A percentile compares a stretch with the other conserved stretches of the same genome.
Evolutionary conservation across 2,888 invertebrate genomes (phyloP).

Genomic region (Drosophila atripex): DNA sequence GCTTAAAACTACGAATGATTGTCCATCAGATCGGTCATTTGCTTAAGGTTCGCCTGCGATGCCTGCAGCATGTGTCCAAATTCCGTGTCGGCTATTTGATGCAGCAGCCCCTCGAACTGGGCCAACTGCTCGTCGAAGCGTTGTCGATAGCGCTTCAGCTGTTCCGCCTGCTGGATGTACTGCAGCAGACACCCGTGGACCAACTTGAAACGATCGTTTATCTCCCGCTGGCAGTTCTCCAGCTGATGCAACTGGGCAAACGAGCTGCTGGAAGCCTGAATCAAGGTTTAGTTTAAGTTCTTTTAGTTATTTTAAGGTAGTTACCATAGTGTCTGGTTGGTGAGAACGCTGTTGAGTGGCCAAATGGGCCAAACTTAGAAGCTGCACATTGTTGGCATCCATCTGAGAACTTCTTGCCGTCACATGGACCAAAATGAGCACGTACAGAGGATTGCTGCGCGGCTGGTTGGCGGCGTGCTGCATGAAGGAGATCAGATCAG

Average conservation of each 20-base stretch:
- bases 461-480: conserved; percentile 12
- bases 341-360: conserved; percentile 11
- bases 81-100: conserved; percentile 13
- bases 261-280: neutral
- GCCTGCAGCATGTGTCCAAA: conserved; percentile 14
- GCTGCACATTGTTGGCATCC: conserved; percentile 33
- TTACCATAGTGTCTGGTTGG: conserved; percentile 10
- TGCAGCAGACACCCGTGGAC: conserved; percentile 21
- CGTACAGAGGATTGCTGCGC: conserved; percentile 8
- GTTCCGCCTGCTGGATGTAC: conserved; percentile 39
- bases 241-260: conserved; percentile 8
- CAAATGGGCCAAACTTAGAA: conserved; percentile 41
- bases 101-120: conserved; percentile 21
- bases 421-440: conserved; percentile 44
- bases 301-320: neutral
- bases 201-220: conserved; percentile 23
- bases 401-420: conserved; percentile 15
- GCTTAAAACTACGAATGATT: neutral
- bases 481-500: conserved; percentile 28
- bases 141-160: conserved; percentile 19
- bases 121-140: conserved; percentile 16
- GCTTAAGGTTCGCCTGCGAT: conserved; percentile 14
- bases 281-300: neutral
- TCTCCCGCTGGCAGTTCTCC: conserved; percentile 16
- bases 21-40: conserved; percentile 6